Percentiles rank a stretch among this genome's conserved stretches.
Evolutionary conservation across 2,888 invertebrate genomes (phyloP).

Genomic region (Sceliomorpha sp.): DNA sequence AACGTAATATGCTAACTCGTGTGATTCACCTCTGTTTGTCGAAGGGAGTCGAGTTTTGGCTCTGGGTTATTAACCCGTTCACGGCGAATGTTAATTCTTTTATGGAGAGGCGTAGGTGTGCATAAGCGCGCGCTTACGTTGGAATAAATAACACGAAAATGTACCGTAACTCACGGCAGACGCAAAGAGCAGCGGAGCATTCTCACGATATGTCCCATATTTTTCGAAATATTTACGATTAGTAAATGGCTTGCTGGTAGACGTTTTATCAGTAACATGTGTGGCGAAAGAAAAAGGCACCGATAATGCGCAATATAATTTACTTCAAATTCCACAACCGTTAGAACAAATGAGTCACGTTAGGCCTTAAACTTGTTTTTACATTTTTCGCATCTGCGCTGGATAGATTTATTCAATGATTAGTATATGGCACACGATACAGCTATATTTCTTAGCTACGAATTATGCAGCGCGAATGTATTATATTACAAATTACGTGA

Average conservation of each 20-base stretch:
- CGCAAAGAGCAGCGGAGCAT: not conserved
- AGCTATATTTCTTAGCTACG: conserved; percentile 38
- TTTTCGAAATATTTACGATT: conserved; percentile 10
- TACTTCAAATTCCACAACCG: conserved; percentile 14
- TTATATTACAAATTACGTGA: conserved; percentile 31
- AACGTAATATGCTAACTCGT: conserved; percentile 50
- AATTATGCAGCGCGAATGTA: conserved; percentile 40
- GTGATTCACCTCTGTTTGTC: conserved; percentile 43
- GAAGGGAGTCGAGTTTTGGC: conserved; percentile 27
- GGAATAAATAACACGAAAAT: conserved; percentile 18
- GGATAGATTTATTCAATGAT: conserved; percentile 38
- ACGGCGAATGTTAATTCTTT: conserved; percentile 32
- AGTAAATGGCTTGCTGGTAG: not conserved
- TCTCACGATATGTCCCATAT: conserved; percentile 17
- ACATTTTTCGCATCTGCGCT: too few species aligned
- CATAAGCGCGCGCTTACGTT: not conserved
- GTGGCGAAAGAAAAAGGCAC: conserved; percentile 12
- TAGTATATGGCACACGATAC: conserved; percentile 23
- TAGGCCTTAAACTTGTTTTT: conserved; percentile 18
- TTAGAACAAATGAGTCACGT: conserved; percentile 10
- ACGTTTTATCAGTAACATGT: too few species aligned
- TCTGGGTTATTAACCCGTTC: conserved; percentile 45
- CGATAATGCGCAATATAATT: conserved; percentile 21
- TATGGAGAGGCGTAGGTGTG: conserved; percentile 1
- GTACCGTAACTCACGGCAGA: conserved; percentile 5